These are phyloP conservation scores for Metaphire vulgaris DNA, from an alignment of 1,140 invertebrate species.

Conservation along the genomic window DNA sequence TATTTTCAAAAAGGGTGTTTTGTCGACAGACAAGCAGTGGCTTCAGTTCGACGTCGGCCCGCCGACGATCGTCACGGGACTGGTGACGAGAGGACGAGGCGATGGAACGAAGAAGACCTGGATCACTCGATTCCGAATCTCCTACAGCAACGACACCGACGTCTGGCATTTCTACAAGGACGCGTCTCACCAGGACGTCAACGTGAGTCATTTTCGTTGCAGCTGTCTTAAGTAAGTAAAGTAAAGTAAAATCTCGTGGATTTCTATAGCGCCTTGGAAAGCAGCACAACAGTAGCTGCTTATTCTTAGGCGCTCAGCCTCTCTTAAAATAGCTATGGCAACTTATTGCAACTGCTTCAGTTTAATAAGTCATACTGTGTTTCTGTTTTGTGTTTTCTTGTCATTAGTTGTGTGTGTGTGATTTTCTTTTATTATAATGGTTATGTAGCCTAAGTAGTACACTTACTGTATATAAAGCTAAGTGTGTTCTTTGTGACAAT, in stretches of 20 bases:
- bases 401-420: too few species aligned
- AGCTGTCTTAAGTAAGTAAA: neutral
- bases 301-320: too few species aligned
- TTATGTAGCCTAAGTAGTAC: too few species aligned
- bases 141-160: slow-evolving; percentile 58
- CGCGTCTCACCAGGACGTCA: slow-evolving; percentile 56
- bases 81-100: slow-evolving; percentile 57
- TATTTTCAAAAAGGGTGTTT: neutral
- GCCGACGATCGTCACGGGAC: slow-evolving; percentile 56
- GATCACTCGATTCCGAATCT: slow-evolving; percentile 57
- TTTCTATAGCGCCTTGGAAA: neutral
- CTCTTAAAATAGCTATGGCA: too few species aligned
- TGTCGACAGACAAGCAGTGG: slow-evolving; percentile 55
- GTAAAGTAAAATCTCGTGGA: neutral
- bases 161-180: slow-evolving; percentile 60
- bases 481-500: too few species aligned
- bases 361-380: too few species aligned
- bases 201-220: slow-evolving; percentile 46
- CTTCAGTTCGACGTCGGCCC: slow-evolving; percentile 59
- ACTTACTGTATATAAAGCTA: too few species aligned
- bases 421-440: too few species aligned
- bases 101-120: slow-evolving; percentile 56
- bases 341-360: too few species aligned
- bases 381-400: too few species aligned
- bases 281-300: too few species aligned